These are phyloP conservation scores for Bombus polaris DNA, from an alignment of 1,140 invertebrate species.

Conservation along the genomic window DNA sequence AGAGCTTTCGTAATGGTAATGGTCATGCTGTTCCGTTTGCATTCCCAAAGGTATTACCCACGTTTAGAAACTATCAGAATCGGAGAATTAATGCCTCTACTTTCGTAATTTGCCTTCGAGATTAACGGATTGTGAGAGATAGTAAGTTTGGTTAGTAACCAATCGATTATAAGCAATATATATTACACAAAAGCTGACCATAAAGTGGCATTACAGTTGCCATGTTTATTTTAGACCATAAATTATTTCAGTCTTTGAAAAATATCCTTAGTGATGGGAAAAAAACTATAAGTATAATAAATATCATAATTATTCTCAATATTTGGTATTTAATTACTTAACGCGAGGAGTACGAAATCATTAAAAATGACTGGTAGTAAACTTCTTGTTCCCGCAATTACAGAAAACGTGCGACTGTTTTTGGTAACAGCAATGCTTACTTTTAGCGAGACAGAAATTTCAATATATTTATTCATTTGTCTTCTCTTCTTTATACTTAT, in stretches of 20 bases:
- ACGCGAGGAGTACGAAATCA: too few species aligned
- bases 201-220: neutral
- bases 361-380: too few species aligned
- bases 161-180: neutral
- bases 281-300: neutral
- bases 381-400: too few species aligned
- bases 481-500: too few species aligned
- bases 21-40: neutral
- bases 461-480: too few species aligned
- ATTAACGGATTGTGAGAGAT: neutral
- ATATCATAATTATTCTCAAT: neutral
- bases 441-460: too few species aligned
- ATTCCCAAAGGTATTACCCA: neutral
- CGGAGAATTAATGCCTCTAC: neutral
- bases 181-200: neutral
- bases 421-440: too few species aligned
- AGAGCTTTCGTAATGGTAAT: neutral
- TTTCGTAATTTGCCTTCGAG: neutral
- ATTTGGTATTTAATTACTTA: too few species aligned
- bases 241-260: neutral
- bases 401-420: too few species aligned
- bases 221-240: neutral
- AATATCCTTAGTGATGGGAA: neutral
- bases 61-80: conserved; percentile 7
- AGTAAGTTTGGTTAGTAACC: neutral